These are phyloP conservation scores for Rallus limicola DNA, from an alignment of 2,113 vertebrate genomes.

Conservation along the genomic window DNA sequence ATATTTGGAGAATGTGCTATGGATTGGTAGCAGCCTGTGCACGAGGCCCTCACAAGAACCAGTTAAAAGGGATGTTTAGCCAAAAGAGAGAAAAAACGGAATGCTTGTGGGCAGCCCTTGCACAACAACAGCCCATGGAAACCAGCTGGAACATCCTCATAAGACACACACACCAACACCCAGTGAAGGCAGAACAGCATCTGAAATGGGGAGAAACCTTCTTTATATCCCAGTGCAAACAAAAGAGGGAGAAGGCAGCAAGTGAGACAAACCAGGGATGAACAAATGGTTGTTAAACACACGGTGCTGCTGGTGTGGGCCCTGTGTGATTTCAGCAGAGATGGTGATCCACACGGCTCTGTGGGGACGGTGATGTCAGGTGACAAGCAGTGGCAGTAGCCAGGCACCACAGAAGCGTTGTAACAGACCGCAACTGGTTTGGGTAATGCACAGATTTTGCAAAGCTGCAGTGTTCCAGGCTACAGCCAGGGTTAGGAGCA, in stretches of 20 bases:
- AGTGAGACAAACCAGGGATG: neutral
- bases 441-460: neutral
- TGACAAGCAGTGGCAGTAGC: neutral
- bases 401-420: neutral
- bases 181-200: neutral
- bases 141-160: slow-evolving; percentile 5
- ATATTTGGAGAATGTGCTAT: neutral
- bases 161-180: neutral
- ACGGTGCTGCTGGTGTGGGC: fast-evolving
- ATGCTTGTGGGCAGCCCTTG: slow-evolving; percentile 44
- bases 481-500: neutral
- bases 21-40: neutral
- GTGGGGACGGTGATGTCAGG: fast-evolving
- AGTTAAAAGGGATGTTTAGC: neutral
- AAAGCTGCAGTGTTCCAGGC: neutral
- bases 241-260: neutral
- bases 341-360: neutral
- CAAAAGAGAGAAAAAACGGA: neutral
- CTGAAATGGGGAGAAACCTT: neutral
- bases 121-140: slow-evolving; percentile 8
- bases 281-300: neutral
- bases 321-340: neutral
- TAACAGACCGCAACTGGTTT: neutral
- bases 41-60: neutral
- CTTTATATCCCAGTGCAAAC: neutral